Evolutionary conservation across 2,888 invertebrate species (phyloP), one percentile per base, ranked within the genome.

Genomic region (Drosophila percnosoma): DNA sequence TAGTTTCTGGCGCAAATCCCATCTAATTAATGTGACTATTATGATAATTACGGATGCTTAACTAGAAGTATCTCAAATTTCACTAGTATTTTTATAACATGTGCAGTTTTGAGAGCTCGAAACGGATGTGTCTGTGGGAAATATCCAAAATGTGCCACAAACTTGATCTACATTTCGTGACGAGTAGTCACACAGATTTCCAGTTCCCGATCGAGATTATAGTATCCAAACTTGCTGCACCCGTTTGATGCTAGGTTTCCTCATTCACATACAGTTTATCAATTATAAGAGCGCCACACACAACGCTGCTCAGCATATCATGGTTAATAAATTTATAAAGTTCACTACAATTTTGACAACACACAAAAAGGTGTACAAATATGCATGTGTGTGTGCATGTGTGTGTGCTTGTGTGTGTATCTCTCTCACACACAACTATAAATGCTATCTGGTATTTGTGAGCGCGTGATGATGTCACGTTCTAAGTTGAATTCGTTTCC

Each of bases 391-490:
- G 13, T 18, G 38, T 10, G 7, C 8, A 2, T 31, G 49, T 57
- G 40, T 34, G 4, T 24, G 13, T 57, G 27, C 27, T 27, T 24
- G 13, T 51, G 51, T 42, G 18, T 55, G 31, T 45, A 29, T 62
- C 27, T 42, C 49, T 58, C 64, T 49, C 59, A 55, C 53, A 75
- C 58, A 61, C 59, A 58, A 18, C 27, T 34, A 63, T 52, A 64
- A 73, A 67, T 74, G 66, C 81, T 83, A 83, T 83, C 84, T 69
- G 21, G 57, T 53, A 31, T 60, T 70, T 51, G 82, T 75, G 82
- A 87, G 88, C 87, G 88, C 88, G 88, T 87, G 87, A 88, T 88
- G 87, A 88, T 88, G 87, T 88, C 87, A 88, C 87, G 86, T 89
- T 89, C 87, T 85, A 87, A 89, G 78, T 89, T 87, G 80, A 82